phyloP scores from a whole-genome alignment of 2,113 vertebrate genomes.

The Cygnus buccinator region DNA sequence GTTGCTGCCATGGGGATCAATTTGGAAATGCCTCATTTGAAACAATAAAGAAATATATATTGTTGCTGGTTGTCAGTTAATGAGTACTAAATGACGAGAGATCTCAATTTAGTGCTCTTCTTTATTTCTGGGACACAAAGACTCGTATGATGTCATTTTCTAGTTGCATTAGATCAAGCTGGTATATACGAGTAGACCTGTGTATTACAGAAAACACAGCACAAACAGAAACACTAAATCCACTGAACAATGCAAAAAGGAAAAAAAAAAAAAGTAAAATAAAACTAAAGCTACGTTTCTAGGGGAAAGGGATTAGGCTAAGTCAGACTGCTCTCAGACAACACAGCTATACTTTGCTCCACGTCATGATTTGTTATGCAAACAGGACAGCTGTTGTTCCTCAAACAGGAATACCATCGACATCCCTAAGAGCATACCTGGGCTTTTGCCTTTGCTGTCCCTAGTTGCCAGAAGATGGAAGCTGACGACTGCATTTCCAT shows the following conservation, averaged over 20 bases:
- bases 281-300: background rate
- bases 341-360: background rate
- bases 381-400: background rate
- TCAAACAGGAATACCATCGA: background rate
- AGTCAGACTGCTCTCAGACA: background rate
- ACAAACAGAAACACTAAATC: background rate
- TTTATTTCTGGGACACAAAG: background rate
- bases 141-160: background rate
- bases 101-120: background rate
- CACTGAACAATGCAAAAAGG: background rate
- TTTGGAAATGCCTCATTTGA: background rate
- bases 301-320: background rate
- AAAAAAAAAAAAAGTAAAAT: background rate
- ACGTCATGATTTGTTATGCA: background rate
- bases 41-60: background rate
- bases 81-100: background rate
- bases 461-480: background rate
- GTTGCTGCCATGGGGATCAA: background rate
- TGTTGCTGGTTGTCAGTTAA: background rate
- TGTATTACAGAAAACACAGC: background rate
- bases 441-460: background rate
- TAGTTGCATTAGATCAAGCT: background rate
- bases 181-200: background rate
- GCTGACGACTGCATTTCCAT: background rate
- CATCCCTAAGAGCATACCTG: background rate